phyloP scores from a whole-genome alignment of 2,113 vertebrate species.

The Rhabdomys dilectus region DNA sequence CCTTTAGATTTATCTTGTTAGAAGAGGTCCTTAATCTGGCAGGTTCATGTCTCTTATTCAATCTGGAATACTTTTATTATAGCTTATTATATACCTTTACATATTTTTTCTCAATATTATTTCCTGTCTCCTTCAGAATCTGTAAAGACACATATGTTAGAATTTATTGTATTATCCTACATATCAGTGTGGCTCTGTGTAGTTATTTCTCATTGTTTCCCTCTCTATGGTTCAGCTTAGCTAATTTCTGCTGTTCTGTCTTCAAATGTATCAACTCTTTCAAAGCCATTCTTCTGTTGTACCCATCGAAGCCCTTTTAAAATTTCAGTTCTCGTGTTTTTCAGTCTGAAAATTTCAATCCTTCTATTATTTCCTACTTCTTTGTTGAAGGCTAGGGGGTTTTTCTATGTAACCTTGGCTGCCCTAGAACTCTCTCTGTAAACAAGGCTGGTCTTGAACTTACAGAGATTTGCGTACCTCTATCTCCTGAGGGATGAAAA shows the following conservation, averaged over 20 bases:
- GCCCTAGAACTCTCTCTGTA: background rate
- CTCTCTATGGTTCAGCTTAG: slow-evolving; percentile 25
- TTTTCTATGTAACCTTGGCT: background rate
- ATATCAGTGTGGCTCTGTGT: background rate
- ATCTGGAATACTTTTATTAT: slow-evolving; percentile 45
- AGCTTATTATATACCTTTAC: slow-evolving; percentile 15
- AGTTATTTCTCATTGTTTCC: background rate
- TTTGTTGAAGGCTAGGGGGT: background rate
- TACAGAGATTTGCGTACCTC: background rate
- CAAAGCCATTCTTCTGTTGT: slow-evolving; percentile 41
- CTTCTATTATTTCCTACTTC: background rate
- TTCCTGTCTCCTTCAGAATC: slow-evolving; percentile 15
- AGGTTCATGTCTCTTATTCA: slow-evolving; percentile 31
- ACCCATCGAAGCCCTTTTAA: background rate
- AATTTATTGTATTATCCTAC: background rate
- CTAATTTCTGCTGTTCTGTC: slow-evolving; percentile 7
- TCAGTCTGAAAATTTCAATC: slow-evolving; percentile 32
- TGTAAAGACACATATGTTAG: background rate
- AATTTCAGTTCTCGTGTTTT: slow-evolving; percentile 30
- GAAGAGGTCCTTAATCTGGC: background rate
- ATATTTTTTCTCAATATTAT: background rate
- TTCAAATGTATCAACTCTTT: slow-evolving; percentile 32
- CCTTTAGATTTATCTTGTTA: slow-evolving; percentile 33
- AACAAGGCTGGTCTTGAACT: background rate
- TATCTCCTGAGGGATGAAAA: background rate